These are phyloP conservation scores for Amphipyra tragopoginis DNA, from an alignment of 2,888 invertebrate genomes.

Conservation along the genomic window DNA sequence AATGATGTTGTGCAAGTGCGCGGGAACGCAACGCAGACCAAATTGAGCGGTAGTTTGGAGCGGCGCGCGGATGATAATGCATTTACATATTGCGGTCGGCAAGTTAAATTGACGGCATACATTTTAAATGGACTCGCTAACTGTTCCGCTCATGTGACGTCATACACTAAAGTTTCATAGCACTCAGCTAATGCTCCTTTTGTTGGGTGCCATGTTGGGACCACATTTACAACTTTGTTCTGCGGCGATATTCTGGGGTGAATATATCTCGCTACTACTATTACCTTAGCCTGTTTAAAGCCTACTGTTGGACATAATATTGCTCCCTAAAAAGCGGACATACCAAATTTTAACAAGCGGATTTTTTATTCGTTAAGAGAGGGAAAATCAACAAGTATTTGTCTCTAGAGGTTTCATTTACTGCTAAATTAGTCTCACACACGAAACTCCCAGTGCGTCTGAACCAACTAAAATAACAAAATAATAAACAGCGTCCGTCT, in stretches of 20 bases:
- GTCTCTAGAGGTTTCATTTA: no score
- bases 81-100: slow-evolving; percentile 21
- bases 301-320: no score
- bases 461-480: no score
- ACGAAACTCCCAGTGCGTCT: no score
- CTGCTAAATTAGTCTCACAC: no score
- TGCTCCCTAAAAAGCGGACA: no score
- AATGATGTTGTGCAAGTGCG: not conserved
- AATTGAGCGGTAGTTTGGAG: not conserved
- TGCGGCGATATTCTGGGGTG: not conserved
- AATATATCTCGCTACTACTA: not conserved
- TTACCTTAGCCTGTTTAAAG: no score
- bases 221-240: not conserved
- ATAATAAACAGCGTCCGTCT: not conserved
- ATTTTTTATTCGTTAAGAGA: no score
- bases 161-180: not conserved
- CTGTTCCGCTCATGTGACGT: slow-evolving; percentile 2
- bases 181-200: not conserved
- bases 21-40: no score
- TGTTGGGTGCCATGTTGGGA: not conserved
- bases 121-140: slow-evolving; percentile 21
- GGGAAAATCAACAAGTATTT: no score
- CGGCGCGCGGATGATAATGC: slow-evolving; percentile 8
- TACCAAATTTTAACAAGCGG: no score
- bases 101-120: slow-evolving; percentile 32